A percentile compares a stretch with the other conserved stretches of the same genome.
Conservation (phyloP, 2,113 vertebrate genomes). For the Acinonyx jubatus region DNA sequence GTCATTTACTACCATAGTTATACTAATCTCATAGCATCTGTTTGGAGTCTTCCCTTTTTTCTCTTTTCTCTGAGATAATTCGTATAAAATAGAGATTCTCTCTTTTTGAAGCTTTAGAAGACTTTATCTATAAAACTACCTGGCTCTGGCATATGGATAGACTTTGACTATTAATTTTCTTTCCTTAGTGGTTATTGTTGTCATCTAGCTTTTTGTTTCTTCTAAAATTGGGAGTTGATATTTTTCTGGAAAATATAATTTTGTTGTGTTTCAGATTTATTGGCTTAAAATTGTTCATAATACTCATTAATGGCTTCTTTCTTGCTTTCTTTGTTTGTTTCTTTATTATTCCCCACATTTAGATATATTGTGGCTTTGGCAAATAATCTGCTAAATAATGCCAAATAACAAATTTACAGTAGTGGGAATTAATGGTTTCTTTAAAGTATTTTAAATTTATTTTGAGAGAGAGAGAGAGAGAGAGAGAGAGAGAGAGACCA, state of each 20-base stretch:
- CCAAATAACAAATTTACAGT: too few species aligned
- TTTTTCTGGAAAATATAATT: constrained; percentile 30
- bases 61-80: constrained; percentile 17
- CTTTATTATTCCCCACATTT: too few species aligned
- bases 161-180: neutral
- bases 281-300: constrained; percentile 7
- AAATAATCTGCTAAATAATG: too few species aligned
- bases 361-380: too few species aligned
- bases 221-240: neutral
- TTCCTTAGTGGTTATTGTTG: neutral
- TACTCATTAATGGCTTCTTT: neutral
- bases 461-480: neutral
- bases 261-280: constrained; percentile 41
- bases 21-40: neutral
- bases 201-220: neutral
- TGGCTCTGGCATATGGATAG: neutral
- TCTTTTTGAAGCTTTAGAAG: neutral
- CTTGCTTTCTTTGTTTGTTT: too few species aligned
- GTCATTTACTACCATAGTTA: neutral
- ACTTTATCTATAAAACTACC: neutral
- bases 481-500: too few species aligned
- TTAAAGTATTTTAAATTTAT: neutral
- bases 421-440: neutral
- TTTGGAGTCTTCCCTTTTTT: neutral
- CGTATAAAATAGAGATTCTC: neutral